Evolutionary conservation across 2,888 invertebrate species (phyloP), one percentile per base, ranked within the genome.

Genomic region (Heliothis peltigera): DNA sequence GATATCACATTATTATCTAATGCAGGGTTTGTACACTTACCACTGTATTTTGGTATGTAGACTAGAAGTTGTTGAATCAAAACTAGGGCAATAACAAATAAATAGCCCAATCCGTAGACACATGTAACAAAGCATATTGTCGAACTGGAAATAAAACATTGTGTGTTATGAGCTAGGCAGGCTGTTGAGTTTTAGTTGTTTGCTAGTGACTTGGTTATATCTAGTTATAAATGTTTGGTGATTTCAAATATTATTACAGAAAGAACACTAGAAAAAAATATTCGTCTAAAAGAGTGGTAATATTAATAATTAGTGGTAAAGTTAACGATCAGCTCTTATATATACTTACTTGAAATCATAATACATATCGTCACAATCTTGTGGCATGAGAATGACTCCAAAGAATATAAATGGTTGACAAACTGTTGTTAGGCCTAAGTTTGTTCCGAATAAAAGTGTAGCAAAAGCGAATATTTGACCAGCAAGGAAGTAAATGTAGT

Each of bases 321-420:
- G 22, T 35, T 32, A 17, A n/a, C 8, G 21, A 25, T 43, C 1
- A 46, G 1, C n/a, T n/a, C n/a, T 15, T 39, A 4, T 39, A 39
- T 48, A 47, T 51, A 95, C 97, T 95, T 93, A 97, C 97, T 96
- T 95, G 82, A 96, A 96, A 81, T 98, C 96, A 88, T 96, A 96
- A 89, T 98, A 98, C 0, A 98, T 97, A 90, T 97, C 97, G 71
- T 96, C 96, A 90, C 98, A 98, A 88, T 98, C 97, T 84, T 97
- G 97, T 1, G 98, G 98, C 78, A 98, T 87, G 39, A 98, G 95
- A 76, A 98, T 94, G 55, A 95, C 94, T 54, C 96, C 96, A 81
- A 96, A 95, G 44, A 97, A 91, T 81, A 96, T 95, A 82, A 96
- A 96, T 0, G 98, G 98, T 89, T 98, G 98, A 84, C 98, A 98